Evolutionary conservation across 2,113 vertebrate genomes (phyloP), one percentile per base, ranked within the genome.

Genomic region (Sceloporus undulatus): DNA sequence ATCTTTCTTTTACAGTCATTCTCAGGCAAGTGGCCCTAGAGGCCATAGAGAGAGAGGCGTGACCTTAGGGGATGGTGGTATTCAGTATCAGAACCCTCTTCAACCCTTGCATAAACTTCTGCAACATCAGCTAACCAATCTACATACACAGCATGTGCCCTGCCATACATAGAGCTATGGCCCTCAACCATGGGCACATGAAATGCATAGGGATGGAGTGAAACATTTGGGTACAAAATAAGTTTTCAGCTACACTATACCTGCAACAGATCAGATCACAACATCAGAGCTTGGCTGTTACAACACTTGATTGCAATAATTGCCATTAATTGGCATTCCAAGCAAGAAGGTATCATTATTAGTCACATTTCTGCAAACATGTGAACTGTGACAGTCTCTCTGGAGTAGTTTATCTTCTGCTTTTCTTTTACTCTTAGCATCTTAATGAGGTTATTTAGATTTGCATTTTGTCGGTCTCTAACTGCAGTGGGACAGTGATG

Each of bases 221-320:
- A 0, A 88, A 75, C 16, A 77, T n/a, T 82, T 2, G 34, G 85
- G 91, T 85, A 88, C 94, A 90, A 90, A 89, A 54, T 89, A 86
- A 93, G 87, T 38, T 48, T 34, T 89, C 66, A 89, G 82, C 89
- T 91, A 89, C 59, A 87, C 92, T 62, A 77, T 79, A 10, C 79
- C 92, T 79, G 48, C 40, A 79, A 93, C 93, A 93, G 82, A 87
- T 9, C 93, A 93, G 82, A 87, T 9, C 74, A 77, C 87, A 86
- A 94, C 92, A 92, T 74, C 56, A 91, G 84, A 90, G 59, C 87
- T 84, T 82, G 83, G 71, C 48, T 38, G 23, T 90, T 81, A 29
- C 76, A 92, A 29, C 79, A 88, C 48, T 85, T 91, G 86, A 91
- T 88, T 91, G 54, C 90, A 94, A 88, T 89, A 4, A 0, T 59